Base-by-base conservation (phyloP, 1,140 invertebrate genomes). In the Drosophila rhopaloa region DNA sequence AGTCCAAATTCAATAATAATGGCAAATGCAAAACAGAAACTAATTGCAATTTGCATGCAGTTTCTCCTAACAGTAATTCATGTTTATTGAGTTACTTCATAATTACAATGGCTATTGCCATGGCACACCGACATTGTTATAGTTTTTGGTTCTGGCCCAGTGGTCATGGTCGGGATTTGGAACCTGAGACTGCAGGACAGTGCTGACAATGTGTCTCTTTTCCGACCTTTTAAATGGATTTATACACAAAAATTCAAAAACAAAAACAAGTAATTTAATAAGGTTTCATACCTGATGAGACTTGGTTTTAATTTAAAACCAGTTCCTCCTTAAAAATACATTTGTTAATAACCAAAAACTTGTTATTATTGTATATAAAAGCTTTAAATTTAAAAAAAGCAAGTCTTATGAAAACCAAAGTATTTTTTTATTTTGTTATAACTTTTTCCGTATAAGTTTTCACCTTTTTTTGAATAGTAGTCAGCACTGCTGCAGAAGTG, bases 1-100 rank as follows among this genome's bases (percentile, higher is more conserved):
- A 54, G 58, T 38, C 41, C n/a, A 70, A 77, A 70, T 77, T 56
- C 57, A 77, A 70, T 77, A 57, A 70, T 77, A 70, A 61, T 51
- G 35, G 40, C 46, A 40, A 40, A 54, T 70, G 37, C 75, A 62
- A 70, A 41, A 47, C 63, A 41, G 32, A 62, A 77, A 62, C 63
- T 68, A 77, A 77, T 77, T 77, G 74, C 51, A 61, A 76, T 76
- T 76, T 61, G 55, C 38, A 41, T 50, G 11, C 19, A 67, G 54
- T 55, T 58, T 38, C 40, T 62, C 46, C 10, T 4, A 44, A 13
- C 44, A 24, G 13, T 57, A 57, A 44, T 55, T 32, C 32, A 35
- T 75, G 74, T 61, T 56, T 70, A 78, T 70, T 77, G 44, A 57
- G 56, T 72, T 59, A 62, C 24, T 47, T 48, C 40, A 53, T 63